Percentiles rank a stretch among this genome's conserved stretches.
Conservation (phyloP, 2,797 vertebrate species). For the Bovichtus diacanthus region DNA sequence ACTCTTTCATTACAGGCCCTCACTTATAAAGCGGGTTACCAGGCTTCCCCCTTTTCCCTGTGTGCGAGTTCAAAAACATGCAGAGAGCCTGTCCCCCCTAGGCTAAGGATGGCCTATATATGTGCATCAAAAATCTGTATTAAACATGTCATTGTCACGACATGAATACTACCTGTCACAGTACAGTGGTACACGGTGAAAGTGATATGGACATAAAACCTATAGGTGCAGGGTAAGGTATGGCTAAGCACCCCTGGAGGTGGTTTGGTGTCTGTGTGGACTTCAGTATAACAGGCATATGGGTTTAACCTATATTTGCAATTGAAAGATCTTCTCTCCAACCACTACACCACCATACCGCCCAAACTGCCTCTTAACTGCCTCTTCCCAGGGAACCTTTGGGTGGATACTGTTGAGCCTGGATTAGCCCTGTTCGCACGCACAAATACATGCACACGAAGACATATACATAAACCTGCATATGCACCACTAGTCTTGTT, state of each 20-base stretch:
- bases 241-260: not conserved
- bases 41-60: slow-evolving; percentile 26
- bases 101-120: slow-evolving; percentile 39
- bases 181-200: not conserved
- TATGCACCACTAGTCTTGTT: slow-evolving; percentile 63
- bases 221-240: not conserved
- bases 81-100: slow-evolving; percentile 14
- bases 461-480: slow-evolving; percentile 56
- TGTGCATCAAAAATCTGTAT: slow-evolving; percentile 32
- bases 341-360: slow-evolving; percentile 3
- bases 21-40: not conserved
- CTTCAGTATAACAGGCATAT: not conserved
- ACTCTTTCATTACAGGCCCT: slow-evolving; percentile 14
- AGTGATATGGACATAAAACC: not conserved
- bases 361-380: slow-evolving; percentile 16
- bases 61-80: slow-evolving; percentile 31
- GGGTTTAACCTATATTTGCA: slow-evolving; percentile 23
- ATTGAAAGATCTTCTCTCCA: slow-evolving; percentile 18
- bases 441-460: slow-evolving; percentile 47
- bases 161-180: slow-evolving; percentile 6
- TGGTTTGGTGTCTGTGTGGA: not conserved
- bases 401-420: slow-evolving; percentile 45
- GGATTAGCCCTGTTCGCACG: slow-evolving; percentile 39
- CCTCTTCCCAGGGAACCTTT: slow-evolving; percentile 35
- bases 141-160: slow-evolving; percentile 33